Base-by-base conservation (phyloP, 2,797 vertebrate species). In the Pseudomugil tenellus region DNA sequence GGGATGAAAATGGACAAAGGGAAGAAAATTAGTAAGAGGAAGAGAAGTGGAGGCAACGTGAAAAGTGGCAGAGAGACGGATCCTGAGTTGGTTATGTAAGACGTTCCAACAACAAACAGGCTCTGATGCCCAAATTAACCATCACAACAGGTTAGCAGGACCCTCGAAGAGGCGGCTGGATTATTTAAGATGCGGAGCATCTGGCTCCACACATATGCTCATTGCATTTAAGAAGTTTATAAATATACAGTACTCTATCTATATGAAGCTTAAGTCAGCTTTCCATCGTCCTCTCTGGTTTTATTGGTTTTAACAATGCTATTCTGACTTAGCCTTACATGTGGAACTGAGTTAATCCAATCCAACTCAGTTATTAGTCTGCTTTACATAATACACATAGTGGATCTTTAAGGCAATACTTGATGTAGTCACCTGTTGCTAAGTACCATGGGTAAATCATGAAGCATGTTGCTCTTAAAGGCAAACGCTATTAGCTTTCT, bases 41-140 rank as follows among this genome's bases (percentile, higher is more conserved):
- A 71, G 69, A 21, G 59, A 28, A 57, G 49, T 52, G 62, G 70
- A 74, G 68, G 56, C n/a, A 28, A 29, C 66, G 73, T 59, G 69
- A 59, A 67, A 61, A 56, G 64, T 57, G 67, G 63, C 59, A 37
- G 51, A 41, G 64, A 63, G 72, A 70, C 43, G 17, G 57, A 71
- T 79, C 54, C 58, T 49, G 67, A 83, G 57, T 86, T 60, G 17
- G 83, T 86, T 88, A 86, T 63, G 46, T 87, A 90, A 88, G 72
- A 66, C 56, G 46, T 61, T 25, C 51, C 48, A 58, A 39, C 58
- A 65, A 64, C 63, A 63, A 67, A 54, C 69, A 25, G 54, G 37
- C 54, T 62, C 14, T 74, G 53, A 74, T 64, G 63, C 39, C 60
- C 69, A 39, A 74, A 64, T 87, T 87, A 80, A 83, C 69, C 76